Evolutionary conservation across 1,140 invertebrate genomes (phyloP).

Genomic region (Latrodectus geometricus): DNA sequence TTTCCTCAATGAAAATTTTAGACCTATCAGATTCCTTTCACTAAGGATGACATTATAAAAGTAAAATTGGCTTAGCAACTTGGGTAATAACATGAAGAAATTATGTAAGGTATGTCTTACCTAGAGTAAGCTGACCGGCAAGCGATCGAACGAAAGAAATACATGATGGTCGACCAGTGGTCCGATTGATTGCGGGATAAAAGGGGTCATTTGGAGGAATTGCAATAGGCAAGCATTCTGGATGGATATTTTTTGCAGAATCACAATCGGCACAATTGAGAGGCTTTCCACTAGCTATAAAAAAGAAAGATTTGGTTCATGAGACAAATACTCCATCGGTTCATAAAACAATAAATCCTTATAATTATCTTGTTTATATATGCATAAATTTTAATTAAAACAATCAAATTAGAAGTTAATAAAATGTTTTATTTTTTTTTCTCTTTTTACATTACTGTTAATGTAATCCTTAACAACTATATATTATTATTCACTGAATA

Average conservation of each 20-base stretch:
- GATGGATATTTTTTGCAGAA: conserved; percentile 84
- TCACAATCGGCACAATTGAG: conserved; percentile 81
- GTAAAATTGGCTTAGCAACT: neutral
- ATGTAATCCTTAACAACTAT: too few species aligned
- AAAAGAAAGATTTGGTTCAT: neutral
- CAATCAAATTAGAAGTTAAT: too few species aligned
- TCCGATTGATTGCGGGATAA: conserved; percentile 78
- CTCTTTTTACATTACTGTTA: too few species aligned
- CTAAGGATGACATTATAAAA: neutral
- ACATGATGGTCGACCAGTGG: conserved; percentile 84
- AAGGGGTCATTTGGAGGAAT: conserved; percentile 73
- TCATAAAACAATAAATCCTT: too few species aligned
- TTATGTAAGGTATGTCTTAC: conserved; percentile 18
- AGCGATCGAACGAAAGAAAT: conserved; percentile 94
- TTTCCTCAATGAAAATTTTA: too few species aligned
- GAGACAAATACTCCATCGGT: too few species aligned
- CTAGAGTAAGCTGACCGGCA: conserved; percentile 84
- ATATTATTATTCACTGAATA: too few species aligned
- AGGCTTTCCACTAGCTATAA: conserved; percentile 51
- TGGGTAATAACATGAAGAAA: too few species aligned
- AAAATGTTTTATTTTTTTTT: too few species aligned
- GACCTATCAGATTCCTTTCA: neutral
- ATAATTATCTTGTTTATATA: too few species aligned
- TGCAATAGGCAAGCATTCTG: conserved; percentile 75
- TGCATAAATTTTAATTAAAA: too few species aligned